Evolutionary conservation across 2,113 vertebrate species (phyloP).

Genomic region (Columbina picui): DNA sequence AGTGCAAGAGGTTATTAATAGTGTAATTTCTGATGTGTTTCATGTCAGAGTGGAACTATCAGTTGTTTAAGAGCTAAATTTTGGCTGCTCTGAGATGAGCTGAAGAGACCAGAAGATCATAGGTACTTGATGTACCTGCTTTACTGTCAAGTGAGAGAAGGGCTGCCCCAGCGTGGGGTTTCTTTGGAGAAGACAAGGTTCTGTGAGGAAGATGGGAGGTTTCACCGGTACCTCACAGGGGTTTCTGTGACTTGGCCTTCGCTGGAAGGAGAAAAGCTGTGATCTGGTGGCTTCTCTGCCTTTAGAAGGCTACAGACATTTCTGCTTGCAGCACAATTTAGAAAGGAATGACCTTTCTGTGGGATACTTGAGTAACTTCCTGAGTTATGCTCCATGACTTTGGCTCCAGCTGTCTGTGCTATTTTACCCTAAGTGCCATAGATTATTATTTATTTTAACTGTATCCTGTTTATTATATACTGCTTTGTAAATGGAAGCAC

Average conservation of each 20-base stretch:
- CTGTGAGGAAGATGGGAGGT: neutral
- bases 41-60: neutral
- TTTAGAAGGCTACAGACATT: neutral
- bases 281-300: neutral
- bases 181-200: neutral
- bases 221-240: neutral
- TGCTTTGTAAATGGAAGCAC: neutral
- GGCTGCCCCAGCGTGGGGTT: neutral
- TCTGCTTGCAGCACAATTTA: neutral
- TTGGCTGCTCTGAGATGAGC: neutral
- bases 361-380: neutral
- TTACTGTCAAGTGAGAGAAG: neutral
- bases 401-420: neutral
- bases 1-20: conserved; percentile 10
- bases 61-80: neutral
- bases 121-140: neutral
- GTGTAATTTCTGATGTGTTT: neutral
- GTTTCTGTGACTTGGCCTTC: neutral
- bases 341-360: neutral
- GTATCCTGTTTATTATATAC: neutral
- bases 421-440: neutral
- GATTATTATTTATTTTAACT: neutral
- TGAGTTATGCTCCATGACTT: fast-evolving
- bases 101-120: neutral
- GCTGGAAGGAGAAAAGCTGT: neutral